A percentile compares a stretch with the other conserved stretches of the same genome.
phyloP scores from a whole-genome alignment of 2,113 vertebrate genomes.

The Siniperca chuatsi region DNA sequence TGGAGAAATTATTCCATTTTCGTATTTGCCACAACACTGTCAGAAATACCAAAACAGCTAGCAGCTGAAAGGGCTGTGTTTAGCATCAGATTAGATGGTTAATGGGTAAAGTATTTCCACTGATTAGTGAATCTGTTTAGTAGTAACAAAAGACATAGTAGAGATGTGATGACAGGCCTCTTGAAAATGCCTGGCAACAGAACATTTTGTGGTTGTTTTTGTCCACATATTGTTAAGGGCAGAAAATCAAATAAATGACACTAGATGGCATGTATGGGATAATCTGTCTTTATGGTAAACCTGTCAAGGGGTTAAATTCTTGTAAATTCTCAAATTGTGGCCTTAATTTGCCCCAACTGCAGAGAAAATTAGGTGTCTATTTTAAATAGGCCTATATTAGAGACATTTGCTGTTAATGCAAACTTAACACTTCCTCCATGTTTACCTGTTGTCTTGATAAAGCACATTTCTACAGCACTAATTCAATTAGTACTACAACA shows the following conservation, averaged over 20 bases:
- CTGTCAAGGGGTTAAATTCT: too few relatives aligned
- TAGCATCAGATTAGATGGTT: not conserved
- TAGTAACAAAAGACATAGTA: not conserved
- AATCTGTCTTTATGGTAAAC: too few relatives aligned
- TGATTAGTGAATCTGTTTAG: not conserved
- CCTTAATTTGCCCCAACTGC: too few relatives aligned
- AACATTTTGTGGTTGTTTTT: not conserved
- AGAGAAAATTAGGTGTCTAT: not conserved
- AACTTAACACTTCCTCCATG: not conserved
- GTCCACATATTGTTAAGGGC: not conserved
- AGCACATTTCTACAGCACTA: not conserved
- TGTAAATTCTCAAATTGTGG: too few relatives aligned
- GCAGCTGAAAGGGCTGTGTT: not conserved
- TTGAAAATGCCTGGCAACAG: not conserved
- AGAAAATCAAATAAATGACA: not conserved
- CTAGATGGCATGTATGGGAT: too few relatives aligned
- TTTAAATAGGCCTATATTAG: not conserved
- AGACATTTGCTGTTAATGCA: not conserved
- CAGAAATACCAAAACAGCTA: not conserved
- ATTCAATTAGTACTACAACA: not conserved
- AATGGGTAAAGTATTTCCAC: not conserved
- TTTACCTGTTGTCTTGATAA: not conserved
- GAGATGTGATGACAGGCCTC: not conserved
- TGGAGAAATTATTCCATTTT: not conserved
- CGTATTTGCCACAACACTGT: not conserved